Conservation (phyloP, 2,113 vertebrate species). For the Bujurquina vittata region DNA sequence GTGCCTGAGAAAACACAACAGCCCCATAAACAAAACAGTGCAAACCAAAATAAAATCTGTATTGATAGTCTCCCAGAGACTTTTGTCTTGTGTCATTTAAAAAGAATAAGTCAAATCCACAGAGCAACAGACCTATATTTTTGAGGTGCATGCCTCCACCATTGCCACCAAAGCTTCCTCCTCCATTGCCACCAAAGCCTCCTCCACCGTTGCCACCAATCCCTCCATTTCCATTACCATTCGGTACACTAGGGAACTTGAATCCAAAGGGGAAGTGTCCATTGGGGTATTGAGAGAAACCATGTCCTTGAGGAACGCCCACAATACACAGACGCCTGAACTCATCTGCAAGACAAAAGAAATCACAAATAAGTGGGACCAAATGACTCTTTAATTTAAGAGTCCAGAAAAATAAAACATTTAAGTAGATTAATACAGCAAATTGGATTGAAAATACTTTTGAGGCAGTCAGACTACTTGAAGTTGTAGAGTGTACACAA, state of each 20-base stretch:
- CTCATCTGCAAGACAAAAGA: conserved; percentile 81
- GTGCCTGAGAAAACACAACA: conserved; percentile 73
- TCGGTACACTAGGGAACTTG: conserved; percentile 56
- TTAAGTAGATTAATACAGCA: neutral
- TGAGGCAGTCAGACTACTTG: neutral
- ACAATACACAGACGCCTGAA: conserved; percentile 88
- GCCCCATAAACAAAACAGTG: neutral
- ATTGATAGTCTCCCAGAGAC: neutral
- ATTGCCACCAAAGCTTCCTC: conserved; percentile 25
- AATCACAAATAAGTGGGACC: neutral
- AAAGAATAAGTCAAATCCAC: neutral
- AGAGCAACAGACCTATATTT: conserved; percentile 76
- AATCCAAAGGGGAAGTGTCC: conserved; percentile 63
- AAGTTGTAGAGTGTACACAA: neutral
- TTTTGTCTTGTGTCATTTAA: neutral
- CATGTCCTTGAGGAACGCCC: conserved; percentile 79
- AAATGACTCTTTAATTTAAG: neutral
- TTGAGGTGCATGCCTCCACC: conserved; percentile 46
- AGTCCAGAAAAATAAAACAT: neutral
- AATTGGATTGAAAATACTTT: neutral
- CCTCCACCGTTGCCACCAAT: conserved; percentile 40
- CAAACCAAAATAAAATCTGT: neutral
- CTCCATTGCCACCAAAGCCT: conserved; percentile 27
- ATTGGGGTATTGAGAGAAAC: conserved; percentile 68
- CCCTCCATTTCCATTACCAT: conserved; percentile 73